Percentiles rank a stretch among this genome's conserved stretches.
These are phyloP conservation scores for Actenoides lindsayi DNA, from an alignment of 2,113 vertebrate species.

Conservation along the genomic window DNA sequence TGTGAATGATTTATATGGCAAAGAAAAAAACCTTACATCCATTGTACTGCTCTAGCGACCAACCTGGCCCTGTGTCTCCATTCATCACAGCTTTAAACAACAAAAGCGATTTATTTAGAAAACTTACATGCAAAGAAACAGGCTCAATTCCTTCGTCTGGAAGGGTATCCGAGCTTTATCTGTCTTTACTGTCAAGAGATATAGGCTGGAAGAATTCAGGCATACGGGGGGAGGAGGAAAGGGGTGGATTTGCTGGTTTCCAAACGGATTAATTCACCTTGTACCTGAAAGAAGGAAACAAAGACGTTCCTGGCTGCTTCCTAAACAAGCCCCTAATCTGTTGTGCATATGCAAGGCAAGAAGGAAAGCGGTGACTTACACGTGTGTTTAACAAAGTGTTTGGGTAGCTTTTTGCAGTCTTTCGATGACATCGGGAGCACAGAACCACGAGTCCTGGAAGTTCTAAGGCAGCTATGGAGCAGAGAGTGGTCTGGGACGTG, in stretches of 20 bases:
- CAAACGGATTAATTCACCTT: conserved; percentile 80
- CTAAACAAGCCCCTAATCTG: neutral
- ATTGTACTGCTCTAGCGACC: conserved; percentile 76
- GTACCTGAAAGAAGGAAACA: conserved; percentile 70
- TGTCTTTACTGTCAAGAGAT: conserved; percentile 62
- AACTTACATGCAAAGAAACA: conserved; percentile 71
- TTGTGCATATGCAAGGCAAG: neutral
- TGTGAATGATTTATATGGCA: conserved; percentile 93
- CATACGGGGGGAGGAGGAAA: neutral
- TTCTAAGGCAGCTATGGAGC: neutral
- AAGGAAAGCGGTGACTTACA: neutral
- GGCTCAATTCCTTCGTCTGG: neutral
- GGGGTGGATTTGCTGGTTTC: conserved; percentile 53
- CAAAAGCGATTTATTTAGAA: conserved; percentile 86
- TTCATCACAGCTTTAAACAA: conserved; percentile 81
- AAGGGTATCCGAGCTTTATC: conserved; percentile 26
- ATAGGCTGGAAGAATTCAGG: conserved; percentile 63
- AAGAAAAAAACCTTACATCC: conserved; percentile 83
- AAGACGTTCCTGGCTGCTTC: conserved; percentile 14
- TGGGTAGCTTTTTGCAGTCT: conserved; percentile 31
- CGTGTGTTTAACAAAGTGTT: conserved; percentile 7
- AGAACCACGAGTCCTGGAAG: neutral
- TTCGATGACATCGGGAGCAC: neutral
- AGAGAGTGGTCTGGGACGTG: neutral
- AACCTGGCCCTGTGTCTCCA: conserved; percentile 72